Evolutionary conservation across 2,113 vertebrate genomes (phyloP).

Genomic region (Python bivittatus): DNA sequence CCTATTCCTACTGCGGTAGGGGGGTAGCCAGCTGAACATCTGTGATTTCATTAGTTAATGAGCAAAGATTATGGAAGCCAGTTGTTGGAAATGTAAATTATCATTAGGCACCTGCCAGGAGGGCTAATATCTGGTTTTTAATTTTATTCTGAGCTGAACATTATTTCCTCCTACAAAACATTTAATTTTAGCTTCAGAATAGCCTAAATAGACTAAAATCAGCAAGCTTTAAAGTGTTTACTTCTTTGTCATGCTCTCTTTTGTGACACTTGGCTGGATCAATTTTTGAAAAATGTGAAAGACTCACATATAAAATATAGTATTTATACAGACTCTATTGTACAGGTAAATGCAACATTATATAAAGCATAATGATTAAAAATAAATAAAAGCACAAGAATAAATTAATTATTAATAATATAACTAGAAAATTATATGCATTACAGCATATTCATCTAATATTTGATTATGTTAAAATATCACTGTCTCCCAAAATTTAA

Average conservation of each 20-base stretch:
- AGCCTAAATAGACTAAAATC: constrained; percentile 51
- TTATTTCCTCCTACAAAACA: constrained; percentile 53
- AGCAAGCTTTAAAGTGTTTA: constrained; percentile 35
- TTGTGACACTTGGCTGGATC: constrained; percentile 7
- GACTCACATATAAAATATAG: not conserved
- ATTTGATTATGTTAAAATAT: not conserved
- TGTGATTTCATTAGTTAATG: constrained; percentile 23
- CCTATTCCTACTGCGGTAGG: not conserved
- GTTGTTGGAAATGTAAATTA: constrained; percentile 59
- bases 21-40: not conserved
- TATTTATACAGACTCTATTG: not conserved
- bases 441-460: not conserved
- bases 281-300: not conserved
- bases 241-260: constrained; percentile 34
- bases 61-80: constrained; percentile 34
- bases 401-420: not conserved
- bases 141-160: constrained; percentile 58
- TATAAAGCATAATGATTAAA: not conserved
- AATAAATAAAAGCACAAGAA: not conserved
- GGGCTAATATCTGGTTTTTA: constrained; percentile 47
- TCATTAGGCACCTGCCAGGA: constrained; percentile 52
- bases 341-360: not conserved
- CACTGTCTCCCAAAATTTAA: not conserved
- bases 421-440: not conserved
- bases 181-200: constrained; percentile 63